Evolutionary conservation across 2,113 vertebrate species (phyloP).

Genomic region (Eleginops maclovinus): DNA sequence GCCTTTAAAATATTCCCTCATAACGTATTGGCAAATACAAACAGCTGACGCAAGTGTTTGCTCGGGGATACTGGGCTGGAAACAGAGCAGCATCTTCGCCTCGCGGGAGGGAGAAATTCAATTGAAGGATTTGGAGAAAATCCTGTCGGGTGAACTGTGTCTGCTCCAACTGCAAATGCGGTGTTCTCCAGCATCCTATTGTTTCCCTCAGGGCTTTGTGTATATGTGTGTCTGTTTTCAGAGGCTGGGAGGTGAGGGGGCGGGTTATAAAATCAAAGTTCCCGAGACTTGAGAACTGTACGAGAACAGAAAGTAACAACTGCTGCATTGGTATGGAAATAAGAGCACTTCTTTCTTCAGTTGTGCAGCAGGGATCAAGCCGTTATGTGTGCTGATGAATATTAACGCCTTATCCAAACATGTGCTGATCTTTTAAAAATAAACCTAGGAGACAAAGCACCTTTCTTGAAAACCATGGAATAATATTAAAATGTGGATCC

Average conservation of each 20-base stretch:
- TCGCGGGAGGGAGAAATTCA: conserved; percentile 62
- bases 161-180: conserved; percentile 67
- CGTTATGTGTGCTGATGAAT: not conserved
- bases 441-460: not conserved
- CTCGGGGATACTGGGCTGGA: conserved; percentile 65
- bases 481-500: not conserved
- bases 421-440: not conserved
- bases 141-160: conserved; percentile 62
- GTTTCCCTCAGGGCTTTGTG: conserved; percentile 43
- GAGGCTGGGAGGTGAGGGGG: conserved; percentile 43
- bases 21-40: conserved; percentile 70
- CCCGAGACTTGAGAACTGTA: conserved; percentile 22
- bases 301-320: not conserved
- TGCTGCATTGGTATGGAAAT: not conserved
- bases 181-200: conserved; percentile 51
- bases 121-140: conserved; percentile 75
- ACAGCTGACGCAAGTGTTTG: conserved; percentile 73
- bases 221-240: not conserved
- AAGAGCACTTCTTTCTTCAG: not conserved
- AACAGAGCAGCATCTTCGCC: conserved; percentile 53
- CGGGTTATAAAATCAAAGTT: conserved; percentile 49
- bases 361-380: not conserved
- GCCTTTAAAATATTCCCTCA: conserved; percentile 69
- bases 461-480: not conserved
- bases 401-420: not conserved